A percentile compares a stretch with the other conserved stretches of the same genome.
Evolutionary conservation across 2,113 vertebrate species (phyloP).

Genomic region (Hippocampus mohnikei): DNA sequence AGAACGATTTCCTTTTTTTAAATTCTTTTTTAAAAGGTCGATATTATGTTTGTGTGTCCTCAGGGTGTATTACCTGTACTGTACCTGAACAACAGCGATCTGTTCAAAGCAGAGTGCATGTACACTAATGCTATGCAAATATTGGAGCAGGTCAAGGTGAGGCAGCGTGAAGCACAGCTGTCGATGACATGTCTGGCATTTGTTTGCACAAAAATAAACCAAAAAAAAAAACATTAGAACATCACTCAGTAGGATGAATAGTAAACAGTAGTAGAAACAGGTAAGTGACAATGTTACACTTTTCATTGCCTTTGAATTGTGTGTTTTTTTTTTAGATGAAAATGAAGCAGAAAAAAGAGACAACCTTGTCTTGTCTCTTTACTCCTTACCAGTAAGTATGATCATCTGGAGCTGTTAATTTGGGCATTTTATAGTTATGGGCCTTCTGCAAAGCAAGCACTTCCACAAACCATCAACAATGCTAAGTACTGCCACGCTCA

Average conservation of each 20-base stretch:
- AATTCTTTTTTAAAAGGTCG: neutral
- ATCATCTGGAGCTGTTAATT: neutral
- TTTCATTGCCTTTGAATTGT: neutral
- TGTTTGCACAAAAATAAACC: neutral
- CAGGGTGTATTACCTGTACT: slow-evolving; percentile 87
- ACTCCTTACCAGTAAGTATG: slow-evolving; percentile 86
- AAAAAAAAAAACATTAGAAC: neutral
- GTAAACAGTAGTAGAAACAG: neutral
- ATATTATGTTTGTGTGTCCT: slow-evolving; percentile 15
- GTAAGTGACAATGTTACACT: neutral
- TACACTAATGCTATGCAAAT: slow-evolving; percentile 67
- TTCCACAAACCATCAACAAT: neutral
- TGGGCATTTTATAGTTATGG: neutral
- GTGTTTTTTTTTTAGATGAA: slow-evolving; percentile 78
- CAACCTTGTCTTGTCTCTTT: slow-evolving; percentile 85
- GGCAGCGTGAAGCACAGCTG: neutral
- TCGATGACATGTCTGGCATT: neutral
- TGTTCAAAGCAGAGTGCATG: slow-evolving; percentile 84
- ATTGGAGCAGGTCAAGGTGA: slow-evolving; percentile 82
- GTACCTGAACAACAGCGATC: slow-evolving; percentile 87
- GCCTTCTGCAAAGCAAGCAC: neutral
- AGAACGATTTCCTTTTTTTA: neutral
- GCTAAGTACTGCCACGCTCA: neutral
- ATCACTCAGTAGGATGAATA: neutral
- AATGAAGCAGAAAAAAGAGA: slow-evolving; percentile 89